Base-by-base conservation (phyloP, 2,797 vertebrate genomes). In the Rallus crepitans region DNA sequence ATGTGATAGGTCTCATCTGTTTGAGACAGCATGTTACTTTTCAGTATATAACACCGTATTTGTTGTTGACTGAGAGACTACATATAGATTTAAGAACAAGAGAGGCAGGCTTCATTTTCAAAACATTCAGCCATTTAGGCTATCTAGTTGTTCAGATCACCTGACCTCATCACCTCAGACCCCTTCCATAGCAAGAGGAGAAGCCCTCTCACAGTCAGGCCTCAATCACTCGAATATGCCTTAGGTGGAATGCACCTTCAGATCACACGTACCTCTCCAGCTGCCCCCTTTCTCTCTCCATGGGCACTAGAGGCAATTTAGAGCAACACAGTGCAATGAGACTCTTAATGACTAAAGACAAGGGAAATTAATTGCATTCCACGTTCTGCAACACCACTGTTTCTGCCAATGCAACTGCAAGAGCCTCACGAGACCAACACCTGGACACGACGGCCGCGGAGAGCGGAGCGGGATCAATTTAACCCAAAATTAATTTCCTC, bases 371-470 rank as follows among this genome's bases (percentile, higher is more conserved):
- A 37, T 19, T 52, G 23, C 8, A 84, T 59, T 72, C 52, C 60
- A 40, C 1, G 1, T 64, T 87, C 60, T 70, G 15, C 53, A 89
- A 12, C 27, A 50, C 19, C 52, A 20, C 31, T 42, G 28, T 28
- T 60, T 87, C 42, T 73, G 47, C 48, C 37, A 0, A 1, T 40
- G 59, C 15, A 83, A 55, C 24, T 61, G 33, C 30, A 56, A 9
- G 11, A 56, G 14, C n/a, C 33, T 75, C 61, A 47, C 0, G 0
- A 86, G 33, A 77, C 5, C 33, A 69, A 57, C 2, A 31, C 8
- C 6, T 16, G 21, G 61, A 87, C 18, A 45, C 66, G 64, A 73
- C 3, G 17, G 11, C 60, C 42, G 40, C 15, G 24, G 27, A 17
- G 57, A 81, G 66, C 23, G 11, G 30, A 82, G 72, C 2, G 16